These are phyloP conservation scores for Theonella swinhoei DNA, from an alignment of 37 sponge, comb jelly and placozoan species.

Conservation along the genomic window DNA sequence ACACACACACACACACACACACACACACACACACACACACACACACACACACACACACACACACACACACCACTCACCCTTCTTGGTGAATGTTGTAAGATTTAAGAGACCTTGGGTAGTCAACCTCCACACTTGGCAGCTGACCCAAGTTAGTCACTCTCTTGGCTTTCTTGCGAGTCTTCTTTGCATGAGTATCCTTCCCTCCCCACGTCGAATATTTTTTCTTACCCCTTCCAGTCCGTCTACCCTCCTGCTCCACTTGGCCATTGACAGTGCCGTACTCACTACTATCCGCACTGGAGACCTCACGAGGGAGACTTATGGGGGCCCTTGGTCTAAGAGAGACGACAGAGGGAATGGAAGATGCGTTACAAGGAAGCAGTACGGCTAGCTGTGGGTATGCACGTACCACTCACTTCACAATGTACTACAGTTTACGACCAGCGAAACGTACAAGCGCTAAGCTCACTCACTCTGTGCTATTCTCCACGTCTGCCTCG, in stretches of 20 bases:
- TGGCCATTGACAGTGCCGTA: neutral
- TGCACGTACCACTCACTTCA: too few relatives aligned
- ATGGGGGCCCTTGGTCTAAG: too few relatives aligned
- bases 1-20: too few relatives aligned
- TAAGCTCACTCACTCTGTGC: neutral
- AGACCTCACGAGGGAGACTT: too few relatives aligned
- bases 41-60: conserved; percentile 3
- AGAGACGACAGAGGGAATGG: too few relatives aligned
- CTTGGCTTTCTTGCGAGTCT: neutral
- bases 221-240: neutral
- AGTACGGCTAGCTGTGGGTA: too few relatives aligned
- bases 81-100: conserved; percentile 19
- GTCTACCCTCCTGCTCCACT: neutral
- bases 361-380: too few relatives aligned
- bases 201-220: neutral
- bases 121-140: neutral
- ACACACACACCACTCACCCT: conserved; percentile 19
- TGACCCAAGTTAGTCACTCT: neutral
- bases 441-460: too few relatives aligned
- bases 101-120: neutral
- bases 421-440: too few relatives aligned
- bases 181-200: neutral
- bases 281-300: too few relatives aligned
- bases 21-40: neutral
- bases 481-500: neutral